Evolutionary conservation across 2,797 vertebrate genomes (phyloP), one percentile per base, ranked within the genome.

Genomic region (Lacerta bilineata): DNA sequence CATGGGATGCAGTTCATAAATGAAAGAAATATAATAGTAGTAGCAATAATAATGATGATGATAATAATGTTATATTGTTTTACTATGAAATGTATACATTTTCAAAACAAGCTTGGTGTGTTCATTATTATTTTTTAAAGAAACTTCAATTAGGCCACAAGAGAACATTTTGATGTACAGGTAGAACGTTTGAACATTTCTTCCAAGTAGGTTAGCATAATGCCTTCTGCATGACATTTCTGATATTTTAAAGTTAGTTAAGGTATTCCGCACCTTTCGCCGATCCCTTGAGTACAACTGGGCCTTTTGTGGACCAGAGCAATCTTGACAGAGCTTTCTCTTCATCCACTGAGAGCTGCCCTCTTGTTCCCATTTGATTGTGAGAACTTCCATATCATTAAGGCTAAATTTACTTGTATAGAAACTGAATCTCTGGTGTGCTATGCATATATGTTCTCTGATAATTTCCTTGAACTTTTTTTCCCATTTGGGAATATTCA

Each of bases 401-500:
- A 69, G n/a, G 33, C 69, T 59, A 75, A n/a, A 87, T 87, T 33
- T 81, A 72, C 36, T 81, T 72, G 29, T 46, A 64, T 41, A 43
- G 15, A 33, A 64, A 61, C 29, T 64, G 69, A 74, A 46, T 82
- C 39, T 75, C 55, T 64, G 10, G 27, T n/a, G 55, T 3, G 64
- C n/a, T 81, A 6, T n/a, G 8, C 18, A 75, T 82, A 43, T n/a
- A 33, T 74, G 27, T 81, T 81, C 41, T 50, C 18, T n/a, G 39
- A 64, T 36, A 72, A 41, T 64, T 75, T 79, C 9, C 29, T 61
- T 81, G 50, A 87, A n/a, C 36, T 43, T 33, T 64, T 71, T 61
- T 39, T 41, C 69, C 36, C 79, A 66, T 61, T 87, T 74, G 55
- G 79, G 50, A 87, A 87, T 82, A 74, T 64, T 64, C 85, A 80